Evolutionary conservation across 2,113 vertebrate genomes (phyloP), one percentile per base, ranked within the genome.

Genomic region (Petaurus breviceps): DNA sequence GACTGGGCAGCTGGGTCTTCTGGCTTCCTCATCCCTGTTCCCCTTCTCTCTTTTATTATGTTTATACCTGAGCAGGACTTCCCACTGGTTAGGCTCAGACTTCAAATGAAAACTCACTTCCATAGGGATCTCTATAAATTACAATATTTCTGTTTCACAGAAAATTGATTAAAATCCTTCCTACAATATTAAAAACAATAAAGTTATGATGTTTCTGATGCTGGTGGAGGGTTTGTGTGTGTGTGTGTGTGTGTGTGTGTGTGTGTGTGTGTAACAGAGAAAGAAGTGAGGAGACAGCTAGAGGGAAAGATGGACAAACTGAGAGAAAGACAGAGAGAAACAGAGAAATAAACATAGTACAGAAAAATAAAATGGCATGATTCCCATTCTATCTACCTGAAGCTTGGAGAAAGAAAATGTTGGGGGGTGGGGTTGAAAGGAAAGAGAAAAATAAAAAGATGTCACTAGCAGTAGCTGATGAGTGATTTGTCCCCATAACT

Each of bases 151-250:
- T 28, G 50, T 90, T 51, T 51, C 90, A 28, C 11, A 51, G 19
- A 90, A 90, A 90, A 90, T 50, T 90, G 46, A 90, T 90, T 50
- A 90, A 90, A 90, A 47, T 26, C 47, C 26, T 90, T 90, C 47
- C 90, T 4, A 90, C 47, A 90, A 28, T 90, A 90, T 90, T 90
- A 49, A 90, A 90, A 90, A 90, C 90, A 90, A 50, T 90, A 50
- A 90, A 90, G 90, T 47, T 49, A 14, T 90, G 16, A 6, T 28
- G 28, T 90, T 47, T 90, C 90, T 90, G 26, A 16, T 11, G n/a
- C 37, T 90, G 46, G 49, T 90, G 24, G 46, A 49, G 49, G 47
- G 47, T 90, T 90, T 26, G 47, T 46, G 1, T 68, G 57, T 68
- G 61, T n/a, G 31, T 68, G 57, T 68, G 57, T 31, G 89, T 46